Evolutionary conservation across 2,797 vertebrate genomes (phyloP).

Genomic region (Botia almorhae): DNA sequence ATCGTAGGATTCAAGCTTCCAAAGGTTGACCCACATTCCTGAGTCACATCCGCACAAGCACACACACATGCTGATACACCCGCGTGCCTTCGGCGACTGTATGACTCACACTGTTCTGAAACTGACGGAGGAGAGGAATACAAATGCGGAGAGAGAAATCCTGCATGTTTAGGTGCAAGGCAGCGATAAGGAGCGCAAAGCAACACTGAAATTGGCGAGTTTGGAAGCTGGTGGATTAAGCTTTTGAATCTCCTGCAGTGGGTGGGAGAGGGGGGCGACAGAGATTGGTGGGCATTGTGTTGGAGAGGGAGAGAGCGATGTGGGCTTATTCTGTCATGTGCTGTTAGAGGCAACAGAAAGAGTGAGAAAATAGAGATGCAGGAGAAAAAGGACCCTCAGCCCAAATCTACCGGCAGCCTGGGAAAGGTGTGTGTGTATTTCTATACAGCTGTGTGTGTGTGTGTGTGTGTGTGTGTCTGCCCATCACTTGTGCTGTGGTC

Average conservation of each 20-base stretch:
- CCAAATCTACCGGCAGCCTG: conserved; percentile 54
- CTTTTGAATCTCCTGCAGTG: conserved; percentile 59
- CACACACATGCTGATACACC: conserved; percentile 16
- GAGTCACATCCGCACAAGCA: conserved; percentile 14
- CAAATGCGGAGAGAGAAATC: conserved; percentile 43
- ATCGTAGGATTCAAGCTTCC: conserved; percentile 3
- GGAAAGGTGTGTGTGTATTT: conserved; percentile 71
- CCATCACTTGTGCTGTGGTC: background rate
- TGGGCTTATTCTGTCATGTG: conserved; percentile 65
- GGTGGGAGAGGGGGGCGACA: conserved; percentile 50
- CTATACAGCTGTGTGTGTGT: conserved; percentile 5
- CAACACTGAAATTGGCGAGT: conserved; percentile 44
- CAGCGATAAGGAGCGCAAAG: conserved; percentile 46
- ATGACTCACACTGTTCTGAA: conserved; percentile 72
- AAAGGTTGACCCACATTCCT: conserved; percentile 33
- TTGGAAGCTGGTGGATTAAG: conserved; percentile 65
- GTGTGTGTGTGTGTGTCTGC: conserved; percentile 9
- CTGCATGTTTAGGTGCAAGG: conserved; percentile 44
- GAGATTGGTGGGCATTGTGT: conserved; percentile 39
- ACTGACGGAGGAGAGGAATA: conserved; percentile 59
- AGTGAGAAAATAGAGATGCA: conserved; percentile 68
- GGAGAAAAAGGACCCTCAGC: conserved; percentile 70
- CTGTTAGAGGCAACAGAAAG: conserved; percentile 59
- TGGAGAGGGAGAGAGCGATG: conserved; percentile 57
- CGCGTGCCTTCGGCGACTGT: conserved; percentile 45